Evolutionary conservation across 2,797 vertebrate genomes (phyloP).

Genomic region (Helostoma temminkii): DNA sequence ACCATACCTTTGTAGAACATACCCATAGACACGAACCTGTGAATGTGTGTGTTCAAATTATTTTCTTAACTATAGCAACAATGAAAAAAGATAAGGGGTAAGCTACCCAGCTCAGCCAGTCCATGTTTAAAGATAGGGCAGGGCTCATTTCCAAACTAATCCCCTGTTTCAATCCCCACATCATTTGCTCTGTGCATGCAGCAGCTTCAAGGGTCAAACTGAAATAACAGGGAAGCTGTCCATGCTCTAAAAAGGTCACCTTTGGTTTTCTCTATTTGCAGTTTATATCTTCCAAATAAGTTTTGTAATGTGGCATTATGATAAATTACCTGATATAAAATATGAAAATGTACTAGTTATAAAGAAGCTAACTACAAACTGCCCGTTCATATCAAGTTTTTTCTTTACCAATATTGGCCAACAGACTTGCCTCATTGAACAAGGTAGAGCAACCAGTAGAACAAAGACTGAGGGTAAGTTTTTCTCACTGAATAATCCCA

Average conservation of each 20-base stretch:
- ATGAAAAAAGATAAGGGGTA: constrained; percentile 72
- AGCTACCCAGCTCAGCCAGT: constrained; percentile 68
- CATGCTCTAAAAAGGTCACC: constrained; percentile 68
- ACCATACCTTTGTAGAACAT: constrained; percentile 84
- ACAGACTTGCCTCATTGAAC: constrained; percentile 67
- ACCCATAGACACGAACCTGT: constrained; percentile 73
- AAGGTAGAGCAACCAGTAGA: constrained; percentile 73
- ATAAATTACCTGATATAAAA: constrained; percentile 50
- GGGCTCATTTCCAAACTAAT: constrained; percentile 78
- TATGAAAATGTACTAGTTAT: constrained; percentile 40
- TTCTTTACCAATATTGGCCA: constrained; percentile 47
- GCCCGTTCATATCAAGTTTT: constrained; percentile 42
- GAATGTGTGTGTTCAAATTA: constrained; percentile 76
- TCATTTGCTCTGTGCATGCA: constrained; percentile 67
- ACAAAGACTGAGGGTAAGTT: constrained; percentile 80
- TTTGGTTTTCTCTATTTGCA: constrained; percentile 43
- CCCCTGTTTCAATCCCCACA: constrained; percentile 73
- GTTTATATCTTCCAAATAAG: constrained; percentile 44
- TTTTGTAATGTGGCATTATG: constrained; percentile 29
- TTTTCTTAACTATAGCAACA: constrained; percentile 75
- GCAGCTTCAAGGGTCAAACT: constrained; percentile 67
- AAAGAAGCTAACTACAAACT: constrained; percentile 35
- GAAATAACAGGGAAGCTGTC: constrained; percentile 58
- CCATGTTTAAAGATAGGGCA: constrained; percentile 72
- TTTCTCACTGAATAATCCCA: constrained; percentile 83